phyloP scores from a whole-genome alignment of 2,888 invertebrate species.

The Boloria selene region DNA sequence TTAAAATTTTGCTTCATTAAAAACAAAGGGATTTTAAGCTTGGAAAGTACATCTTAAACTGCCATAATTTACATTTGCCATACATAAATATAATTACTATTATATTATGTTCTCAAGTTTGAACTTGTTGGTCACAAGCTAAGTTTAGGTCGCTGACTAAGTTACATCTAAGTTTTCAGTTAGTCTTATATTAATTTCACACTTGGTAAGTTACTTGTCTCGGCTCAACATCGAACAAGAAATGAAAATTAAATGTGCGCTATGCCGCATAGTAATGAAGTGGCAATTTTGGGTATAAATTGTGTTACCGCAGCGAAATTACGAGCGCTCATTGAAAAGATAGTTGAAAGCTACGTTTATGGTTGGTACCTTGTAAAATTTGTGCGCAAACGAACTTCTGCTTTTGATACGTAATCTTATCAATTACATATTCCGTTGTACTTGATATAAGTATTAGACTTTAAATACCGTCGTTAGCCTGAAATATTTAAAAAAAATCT shows the following conservation, averaged over 20 bases:
- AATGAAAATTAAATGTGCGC: constrained; percentile 45
- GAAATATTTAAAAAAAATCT: too few species aligned
- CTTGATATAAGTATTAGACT: background rate
- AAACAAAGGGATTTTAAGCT: too few species aligned
- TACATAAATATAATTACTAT: background rate
- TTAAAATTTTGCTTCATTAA: too few species aligned
- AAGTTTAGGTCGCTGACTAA: constrained; percentile 7
- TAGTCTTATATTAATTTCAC: constrained; percentile 49
- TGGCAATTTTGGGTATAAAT: constrained; percentile 43
- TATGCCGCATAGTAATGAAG: constrained; percentile 42
- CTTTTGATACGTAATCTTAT: background rate
- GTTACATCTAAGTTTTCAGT: constrained; percentile 30
- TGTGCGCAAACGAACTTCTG: constrained; percentile 7
- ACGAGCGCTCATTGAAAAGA: constrained; percentile 36
- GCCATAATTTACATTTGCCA: background rate
- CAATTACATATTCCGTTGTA: background rate
- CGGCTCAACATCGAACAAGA: constrained; percentile 32
- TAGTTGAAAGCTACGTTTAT: constrained; percentile 35
- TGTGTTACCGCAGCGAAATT: constrained; percentile 42
- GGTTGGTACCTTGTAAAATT: constrained; percentile 31
- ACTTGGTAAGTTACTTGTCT: constrained; percentile 47
- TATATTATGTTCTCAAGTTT: constrained; percentile 1
- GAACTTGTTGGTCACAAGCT: background rate
- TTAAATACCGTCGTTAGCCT: background rate
- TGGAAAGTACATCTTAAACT: too few species aligned